Percentiles rank a stretch among this genome's conserved stretches.
Evolutionary conservation across 2,797 vertebrate species (phyloP).

Genomic region (Sibirionetta formosa): DNA sequence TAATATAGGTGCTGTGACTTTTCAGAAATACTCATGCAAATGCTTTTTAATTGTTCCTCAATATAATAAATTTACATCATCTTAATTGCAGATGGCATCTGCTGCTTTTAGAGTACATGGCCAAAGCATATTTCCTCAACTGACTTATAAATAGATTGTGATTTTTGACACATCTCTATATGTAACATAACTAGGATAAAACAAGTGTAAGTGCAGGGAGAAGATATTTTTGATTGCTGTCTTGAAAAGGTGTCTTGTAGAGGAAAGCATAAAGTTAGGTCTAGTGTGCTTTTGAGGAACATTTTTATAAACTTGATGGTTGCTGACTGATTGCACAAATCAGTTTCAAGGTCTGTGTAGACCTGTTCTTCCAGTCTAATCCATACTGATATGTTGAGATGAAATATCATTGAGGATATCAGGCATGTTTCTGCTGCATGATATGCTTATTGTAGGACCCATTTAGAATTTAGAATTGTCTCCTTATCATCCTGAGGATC

Average conservation of each 20-base stretch:
- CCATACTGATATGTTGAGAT: neutral
- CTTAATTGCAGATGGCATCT: constrained; percentile 47
- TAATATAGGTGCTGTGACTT: neutral
- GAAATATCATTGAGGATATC: neutral
- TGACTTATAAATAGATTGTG: constrained; percentile 43
- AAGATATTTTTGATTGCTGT: constrained; percentile 40
- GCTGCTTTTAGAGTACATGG: constrained; percentile 19
- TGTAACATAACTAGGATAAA: constrained; percentile 18
- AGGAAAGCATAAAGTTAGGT: neutral
- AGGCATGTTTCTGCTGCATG: neutral
- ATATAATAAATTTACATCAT: neutral
- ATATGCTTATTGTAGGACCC: fast-evolving
- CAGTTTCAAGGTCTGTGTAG: neutral
- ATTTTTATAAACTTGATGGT: neutral
- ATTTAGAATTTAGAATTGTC: neutral
- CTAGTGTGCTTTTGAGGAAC: neutral
- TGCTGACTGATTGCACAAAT: neutral
- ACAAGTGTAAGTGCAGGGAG: neutral
- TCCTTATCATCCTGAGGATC: neutral
- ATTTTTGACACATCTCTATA: constrained; percentile 2
- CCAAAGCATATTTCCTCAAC: constrained; percentile 36
- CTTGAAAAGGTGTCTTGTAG: neutral
- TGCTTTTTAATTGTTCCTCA: constrained; percentile 4
- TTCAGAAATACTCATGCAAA: neutral
- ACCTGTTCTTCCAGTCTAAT: neutral